Evolutionary conservation across 2,113 vertebrate species (phyloP).

Genomic region (Procavia capensis): DNA sequence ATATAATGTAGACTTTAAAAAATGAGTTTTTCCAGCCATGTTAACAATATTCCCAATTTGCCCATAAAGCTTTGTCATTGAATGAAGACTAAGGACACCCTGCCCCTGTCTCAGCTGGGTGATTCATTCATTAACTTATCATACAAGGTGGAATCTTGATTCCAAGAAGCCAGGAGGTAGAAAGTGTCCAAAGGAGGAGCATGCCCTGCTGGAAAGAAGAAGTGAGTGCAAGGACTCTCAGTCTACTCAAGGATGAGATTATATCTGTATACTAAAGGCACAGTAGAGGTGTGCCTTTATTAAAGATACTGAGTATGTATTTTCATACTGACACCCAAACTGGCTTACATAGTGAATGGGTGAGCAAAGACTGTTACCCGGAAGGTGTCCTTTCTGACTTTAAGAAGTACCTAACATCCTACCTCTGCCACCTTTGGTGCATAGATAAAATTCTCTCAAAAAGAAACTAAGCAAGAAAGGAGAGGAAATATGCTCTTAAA

Average conservation of each 20-base stretch:
- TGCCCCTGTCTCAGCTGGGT: neutral
- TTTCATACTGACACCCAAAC: no score
- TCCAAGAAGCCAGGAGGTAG: neutral
- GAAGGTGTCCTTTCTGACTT: neutral
- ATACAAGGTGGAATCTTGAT: neutral
- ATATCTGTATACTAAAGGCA: no score
- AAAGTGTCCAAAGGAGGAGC: neutral
- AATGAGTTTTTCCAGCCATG: neutral
- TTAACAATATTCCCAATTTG: neutral
- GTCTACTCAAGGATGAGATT: neutral
- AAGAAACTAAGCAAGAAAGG: neutral
- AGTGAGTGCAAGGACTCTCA: neutral
- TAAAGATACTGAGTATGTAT: no score
- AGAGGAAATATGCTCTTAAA: conserved; percentile 23
- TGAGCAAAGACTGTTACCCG: neutral
- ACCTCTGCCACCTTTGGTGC: neutral
- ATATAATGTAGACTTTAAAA: neutral
- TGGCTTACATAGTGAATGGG: neutral
- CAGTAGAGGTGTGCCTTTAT: no score
- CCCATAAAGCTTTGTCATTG: neutral
- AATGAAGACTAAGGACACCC: neutral
- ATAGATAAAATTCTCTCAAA: conserved; percentile 23
- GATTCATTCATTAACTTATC: neutral
- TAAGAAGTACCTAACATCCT: neutral
- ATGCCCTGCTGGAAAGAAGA: neutral